These are phyloP conservation scores for Fratercula arctica DNA, from an alignment of 2,797 vertebrate genomes.

Conservation along the genomic window DNA sequence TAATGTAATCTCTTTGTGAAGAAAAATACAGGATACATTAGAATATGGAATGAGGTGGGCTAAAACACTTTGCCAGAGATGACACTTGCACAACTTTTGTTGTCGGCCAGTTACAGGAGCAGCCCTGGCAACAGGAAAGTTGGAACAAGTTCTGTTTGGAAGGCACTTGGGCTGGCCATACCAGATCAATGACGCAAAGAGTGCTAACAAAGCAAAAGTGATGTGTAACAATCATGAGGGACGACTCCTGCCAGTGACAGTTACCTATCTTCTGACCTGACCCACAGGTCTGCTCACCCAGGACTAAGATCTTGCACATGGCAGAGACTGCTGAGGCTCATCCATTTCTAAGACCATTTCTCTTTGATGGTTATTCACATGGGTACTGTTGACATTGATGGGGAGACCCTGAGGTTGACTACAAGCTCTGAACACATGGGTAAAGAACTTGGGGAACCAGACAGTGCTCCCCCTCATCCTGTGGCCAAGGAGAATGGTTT, in stretches of 20 bases:
- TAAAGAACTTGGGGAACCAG: background rate
- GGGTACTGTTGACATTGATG: rapidly evolving
- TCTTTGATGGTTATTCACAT: background rate
- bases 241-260: no score
- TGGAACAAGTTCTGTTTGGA: background rate
- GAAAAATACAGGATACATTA: background rate
- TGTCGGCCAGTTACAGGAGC: background rate
- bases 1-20: background rate
- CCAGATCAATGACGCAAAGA: background rate
- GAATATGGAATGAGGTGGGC: background rate
- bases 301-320: background rate
- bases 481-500: background rate
- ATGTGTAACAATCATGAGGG: background rate
- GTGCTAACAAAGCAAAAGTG: background rate
- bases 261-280: background rate
- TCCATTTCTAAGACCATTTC: background rate
- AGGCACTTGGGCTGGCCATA: background rate
- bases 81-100: background rate
- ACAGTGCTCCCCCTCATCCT: background rate
- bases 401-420: background rate
- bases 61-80: background rate
- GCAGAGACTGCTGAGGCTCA: background rate
- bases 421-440: background rate
- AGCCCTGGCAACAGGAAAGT: background rate
- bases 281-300: background rate